Base-by-base conservation (phyloP, 2,888 invertebrate species). In the Nemoura dubitans region DNA sequence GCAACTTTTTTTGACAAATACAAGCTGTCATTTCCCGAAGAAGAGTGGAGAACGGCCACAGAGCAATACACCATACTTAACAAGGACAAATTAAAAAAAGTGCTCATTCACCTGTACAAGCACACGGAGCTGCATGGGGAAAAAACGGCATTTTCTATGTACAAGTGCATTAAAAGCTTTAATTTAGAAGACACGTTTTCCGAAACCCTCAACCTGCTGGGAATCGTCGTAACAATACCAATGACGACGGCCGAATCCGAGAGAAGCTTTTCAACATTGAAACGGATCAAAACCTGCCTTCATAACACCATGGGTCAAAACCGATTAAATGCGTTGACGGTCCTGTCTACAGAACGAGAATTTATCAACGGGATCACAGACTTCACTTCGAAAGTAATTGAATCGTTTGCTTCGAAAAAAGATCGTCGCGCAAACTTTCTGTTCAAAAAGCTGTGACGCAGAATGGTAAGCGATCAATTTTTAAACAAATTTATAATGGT, bases 11-110 rank as follows among this genome's bases (percentile, higher is more conserved):
- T 80, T 21, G 76, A 76, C 25, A 21, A 25, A 76, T 90, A 90
- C 87, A 85, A 89, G n/a, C 87, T 87, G 83, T 77, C 88, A 76
- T 83, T 89, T 88, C 87, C 89, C 3, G 87, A 85, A 83, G 86
- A 88, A 28, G 85, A 87, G 77, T 86, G 85, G n/a, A 77, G 86
- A 26, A 36, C 80, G 76, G 78, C 42, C 25, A 87, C 78, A 42
- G 85, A 86, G 25, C 89, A 89, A 88, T 89, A 80, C 28, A 21
- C 80, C 16, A 6, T 80, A 21, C 80, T 80, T 3, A 29, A 80
- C 16, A 25, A 80, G 26, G 16, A 26, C 7, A 80, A 80, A 80
- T 26, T 80, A 80, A 80, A 28, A 27, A 80, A 10, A 25, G 80
- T 26, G 5, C 80, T 80, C 16, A 6, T 25, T 3, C 80, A 80